phyloP scores from a whole-genome alignment of 2,113 vertebrate genomes.

The Theropithecus gelada region DNA sequence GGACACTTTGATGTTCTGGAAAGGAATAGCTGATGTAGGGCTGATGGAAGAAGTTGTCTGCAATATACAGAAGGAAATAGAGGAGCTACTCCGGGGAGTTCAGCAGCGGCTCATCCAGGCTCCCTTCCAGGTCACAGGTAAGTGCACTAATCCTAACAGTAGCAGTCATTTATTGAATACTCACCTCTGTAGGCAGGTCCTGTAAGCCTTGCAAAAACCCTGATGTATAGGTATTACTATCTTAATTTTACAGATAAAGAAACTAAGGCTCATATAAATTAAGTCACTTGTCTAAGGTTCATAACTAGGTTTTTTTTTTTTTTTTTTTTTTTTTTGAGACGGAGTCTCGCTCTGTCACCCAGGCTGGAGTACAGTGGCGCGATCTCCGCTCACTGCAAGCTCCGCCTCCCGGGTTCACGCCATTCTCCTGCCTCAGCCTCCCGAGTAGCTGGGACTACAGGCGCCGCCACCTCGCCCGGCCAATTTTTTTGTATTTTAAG shows the following conservation, averaged over 20 bases:
- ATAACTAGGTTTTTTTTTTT: conserved; percentile 24
- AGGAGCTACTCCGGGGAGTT: conserved; percentile 90
- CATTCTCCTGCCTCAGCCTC: too few relatives aligned
- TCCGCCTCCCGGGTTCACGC: too few relatives aligned
- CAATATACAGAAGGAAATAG: conserved; percentile 93
- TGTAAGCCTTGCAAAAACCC: not conserved
- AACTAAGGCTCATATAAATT: conserved; percentile 14
- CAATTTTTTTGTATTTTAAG: too few relatives aligned
- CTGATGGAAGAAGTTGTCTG: conserved; percentile 95
- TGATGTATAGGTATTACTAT: not conserved
- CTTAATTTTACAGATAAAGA: conserved; percentile 23
- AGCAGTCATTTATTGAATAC: not conserved
- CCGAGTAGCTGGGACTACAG: too few relatives aligned
- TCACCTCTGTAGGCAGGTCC: not conserved
- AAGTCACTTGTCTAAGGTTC: not conserved
- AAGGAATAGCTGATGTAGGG: conserved; percentile 92
- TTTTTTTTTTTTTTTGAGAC: too few relatives aligned
- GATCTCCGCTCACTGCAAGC: too few relatives aligned
- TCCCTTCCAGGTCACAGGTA: conserved; percentile 92
- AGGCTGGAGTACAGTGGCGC: too few relatives aligned
- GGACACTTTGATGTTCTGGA: conserved; percentile 93
- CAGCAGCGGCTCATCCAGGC: conserved; percentile 89
- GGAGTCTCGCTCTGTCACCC: too few relatives aligned
- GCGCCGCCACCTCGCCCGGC: too few relatives aligned
- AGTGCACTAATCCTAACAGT: conserved; percentile 17